Evolutionary conservation across 2,888 invertebrate species (phyloP).

Genomic region (Tribolium freemani): DNA sequence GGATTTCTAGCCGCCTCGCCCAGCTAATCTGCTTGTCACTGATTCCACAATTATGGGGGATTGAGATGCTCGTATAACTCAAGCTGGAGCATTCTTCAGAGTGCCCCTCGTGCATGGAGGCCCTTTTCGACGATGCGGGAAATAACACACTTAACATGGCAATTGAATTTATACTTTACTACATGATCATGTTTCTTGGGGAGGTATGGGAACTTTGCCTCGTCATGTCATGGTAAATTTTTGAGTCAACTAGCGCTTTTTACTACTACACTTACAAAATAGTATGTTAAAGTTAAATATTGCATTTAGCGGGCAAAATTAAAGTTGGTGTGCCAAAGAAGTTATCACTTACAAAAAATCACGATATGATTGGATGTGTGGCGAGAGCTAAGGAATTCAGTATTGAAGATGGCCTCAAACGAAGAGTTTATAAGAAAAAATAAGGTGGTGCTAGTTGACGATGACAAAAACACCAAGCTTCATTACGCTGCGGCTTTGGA

Average conservation of each 20-base stretch:
- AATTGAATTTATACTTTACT: not conserved
- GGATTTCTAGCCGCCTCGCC: conserved; percentile 55
- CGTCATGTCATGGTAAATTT: not conserved
- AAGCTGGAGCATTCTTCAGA: not conserved
- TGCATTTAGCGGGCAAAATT: too few species aligned
- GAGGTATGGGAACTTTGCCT: not conserved
- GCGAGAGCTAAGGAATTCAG: not conserved
- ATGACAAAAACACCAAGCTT: conserved; percentile 61
- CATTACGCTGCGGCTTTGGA: conserved; percentile 61
- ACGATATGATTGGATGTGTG: not conserved
- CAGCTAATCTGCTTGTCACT: conserved; percentile 63
- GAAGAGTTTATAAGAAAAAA: conserved; percentile 44
- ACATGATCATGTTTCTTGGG: not conserved
- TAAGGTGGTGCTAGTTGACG: conserved; percentile 54
- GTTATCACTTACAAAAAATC: not conserved
- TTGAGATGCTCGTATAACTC: not conserved
- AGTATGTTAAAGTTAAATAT: too few species aligned
- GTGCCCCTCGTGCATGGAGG: not conserved
- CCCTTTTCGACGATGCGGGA: not conserved
- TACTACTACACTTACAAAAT: too few species aligned
- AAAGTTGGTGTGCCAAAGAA: too few species aligned
- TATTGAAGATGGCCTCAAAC: conserved; percentile 26
- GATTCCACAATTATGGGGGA: conserved; percentile 61
- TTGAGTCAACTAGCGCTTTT: not conserved
- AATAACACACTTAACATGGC: not conserved